Percentiles rank a stretch among this genome's conserved stretches.
Evolutionary conservation across 2,797 vertebrate genomes (phyloP).

Genomic region (Coendou prehensilis): DNA sequence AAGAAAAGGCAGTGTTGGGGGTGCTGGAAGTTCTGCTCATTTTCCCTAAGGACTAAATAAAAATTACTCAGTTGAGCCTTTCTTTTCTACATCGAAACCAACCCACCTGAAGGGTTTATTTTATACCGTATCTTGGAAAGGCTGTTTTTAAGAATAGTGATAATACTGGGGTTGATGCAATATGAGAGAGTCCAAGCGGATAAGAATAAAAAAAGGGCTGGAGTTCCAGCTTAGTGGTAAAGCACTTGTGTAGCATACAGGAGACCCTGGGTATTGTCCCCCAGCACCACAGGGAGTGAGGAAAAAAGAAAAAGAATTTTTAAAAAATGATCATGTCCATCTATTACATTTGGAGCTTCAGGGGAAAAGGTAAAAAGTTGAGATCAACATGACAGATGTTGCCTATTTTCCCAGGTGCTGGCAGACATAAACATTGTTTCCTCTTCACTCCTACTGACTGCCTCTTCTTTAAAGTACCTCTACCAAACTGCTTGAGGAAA

Average conservation of each 20-base stretch:
- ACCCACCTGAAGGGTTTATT: constrained; percentile 22
- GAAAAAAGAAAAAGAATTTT: background rate
- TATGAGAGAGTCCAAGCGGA: background rate
- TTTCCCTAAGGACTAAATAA: constrained; percentile 69
- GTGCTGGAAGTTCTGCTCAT: constrained; percentile 5
- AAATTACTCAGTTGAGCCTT: constrained; percentile 64
- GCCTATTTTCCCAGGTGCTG: constrained; percentile 44
- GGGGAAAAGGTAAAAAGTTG: background rate
- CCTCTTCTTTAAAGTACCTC: constrained; percentile 63
- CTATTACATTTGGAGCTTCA: background rate
- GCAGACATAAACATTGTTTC: constrained; percentile 31
- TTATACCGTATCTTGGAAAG: background rate
- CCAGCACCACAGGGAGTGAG: background rate
- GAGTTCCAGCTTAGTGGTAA: background rate
- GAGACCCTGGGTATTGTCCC: background rate
- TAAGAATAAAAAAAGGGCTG: background rate
- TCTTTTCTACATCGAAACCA: constrained; percentile 65
- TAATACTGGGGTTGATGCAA: background rate
- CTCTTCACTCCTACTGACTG: constrained; percentile 54
- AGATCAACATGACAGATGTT: background rate
- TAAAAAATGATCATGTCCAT: background rate
- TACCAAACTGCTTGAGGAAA: constrained; percentile 82
- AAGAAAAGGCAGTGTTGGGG: constrained; percentile 35
- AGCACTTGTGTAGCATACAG: background rate
- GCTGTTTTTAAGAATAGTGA: background rate